Percentiles rank a stretch among this genome's conserved stretches.
phyloP scores from a whole-genome alignment of 2,113 vertebrate genomes.

The Chaetodon auriga region DNA sequence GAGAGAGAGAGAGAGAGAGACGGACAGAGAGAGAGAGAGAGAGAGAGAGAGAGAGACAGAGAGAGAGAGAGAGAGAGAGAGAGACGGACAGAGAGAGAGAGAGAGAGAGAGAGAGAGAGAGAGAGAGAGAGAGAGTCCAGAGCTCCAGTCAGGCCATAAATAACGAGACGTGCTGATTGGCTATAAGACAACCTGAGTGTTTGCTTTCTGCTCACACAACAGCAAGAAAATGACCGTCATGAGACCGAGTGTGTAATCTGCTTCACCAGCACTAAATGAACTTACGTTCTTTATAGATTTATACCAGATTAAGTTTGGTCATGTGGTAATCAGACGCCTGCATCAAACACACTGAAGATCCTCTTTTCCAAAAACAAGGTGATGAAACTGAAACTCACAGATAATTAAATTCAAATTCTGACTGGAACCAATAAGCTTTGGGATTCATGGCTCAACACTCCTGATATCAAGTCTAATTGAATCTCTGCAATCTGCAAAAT shows the following conservation, averaged over 20 bases:
- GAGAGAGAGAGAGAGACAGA: neutral
- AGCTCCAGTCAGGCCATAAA: neutral
- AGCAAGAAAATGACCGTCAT: neutral
- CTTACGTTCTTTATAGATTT: too few species aligned
- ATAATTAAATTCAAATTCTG: constrained; percentile 9
- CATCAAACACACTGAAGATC: neutral
- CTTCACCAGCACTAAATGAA: neutral
- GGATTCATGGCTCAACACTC: neutral
- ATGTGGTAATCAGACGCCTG: neutral
- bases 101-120: neutral
- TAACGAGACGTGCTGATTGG: neutral
- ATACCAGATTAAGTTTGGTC: neutral
- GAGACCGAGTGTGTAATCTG: neutral
- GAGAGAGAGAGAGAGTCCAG: neutral
- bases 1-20: neutral
- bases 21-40: neutral
- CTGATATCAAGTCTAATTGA: neutral
- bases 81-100: too few species aligned
- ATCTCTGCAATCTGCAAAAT: neutral
- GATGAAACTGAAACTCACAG: constrained; percentile 3
- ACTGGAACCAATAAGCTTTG: neutral
- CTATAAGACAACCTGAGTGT: neutral
- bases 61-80: neutral
- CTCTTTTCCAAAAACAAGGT: constrained; percentile 4
- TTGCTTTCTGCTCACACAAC: neutral